Evolutionary conservation across 2,113 vertebrate genomes (phyloP).

Genomic region (Rhegmatorhina hoffmannsi): DNA sequence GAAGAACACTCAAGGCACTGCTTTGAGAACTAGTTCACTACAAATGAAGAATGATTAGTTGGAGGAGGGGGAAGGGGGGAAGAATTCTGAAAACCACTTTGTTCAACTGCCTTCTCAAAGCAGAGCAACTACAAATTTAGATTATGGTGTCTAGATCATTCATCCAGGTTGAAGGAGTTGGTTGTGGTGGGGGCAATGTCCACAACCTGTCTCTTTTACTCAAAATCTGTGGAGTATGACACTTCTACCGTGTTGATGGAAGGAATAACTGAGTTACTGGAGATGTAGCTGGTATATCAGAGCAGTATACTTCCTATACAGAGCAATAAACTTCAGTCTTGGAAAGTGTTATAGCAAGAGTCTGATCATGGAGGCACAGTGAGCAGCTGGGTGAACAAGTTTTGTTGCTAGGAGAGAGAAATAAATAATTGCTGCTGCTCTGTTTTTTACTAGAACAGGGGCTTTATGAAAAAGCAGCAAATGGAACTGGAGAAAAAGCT

Average conservation of each 20-base stretch:
- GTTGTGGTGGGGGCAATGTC: accelerated
- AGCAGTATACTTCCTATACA: not conserved
- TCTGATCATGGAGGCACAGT: not conserved
- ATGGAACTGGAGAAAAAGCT: not conserved
- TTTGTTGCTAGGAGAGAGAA: not conserved
- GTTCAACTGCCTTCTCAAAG: not conserved
- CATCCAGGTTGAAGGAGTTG: not conserved
- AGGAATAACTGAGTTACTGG: not conserved
- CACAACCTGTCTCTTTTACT: not conserved
- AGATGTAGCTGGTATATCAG: not conserved
- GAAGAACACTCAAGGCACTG: not conserved
- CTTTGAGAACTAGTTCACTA: not conserved
- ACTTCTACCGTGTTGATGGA: not conserved
- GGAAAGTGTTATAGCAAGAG: not conserved
- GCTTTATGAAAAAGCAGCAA: not conserved
- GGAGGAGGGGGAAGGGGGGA: too few relatives aligned
- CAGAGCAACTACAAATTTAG: not conserved
- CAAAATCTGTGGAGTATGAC: not conserved
- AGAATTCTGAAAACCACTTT: not conserved
- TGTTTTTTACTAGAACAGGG: not conserved
- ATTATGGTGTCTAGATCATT: not conserved
- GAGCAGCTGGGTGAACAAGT: not conserved
- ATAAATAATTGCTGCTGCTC: not conserved
- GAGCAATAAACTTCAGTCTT: not conserved
- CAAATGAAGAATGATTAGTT: not conserved